These are phyloP conservation scores for Andricus grossulariae DNA, from an alignment of 1,140 invertebrate genomes.

Conservation along the genomic window DNA sequence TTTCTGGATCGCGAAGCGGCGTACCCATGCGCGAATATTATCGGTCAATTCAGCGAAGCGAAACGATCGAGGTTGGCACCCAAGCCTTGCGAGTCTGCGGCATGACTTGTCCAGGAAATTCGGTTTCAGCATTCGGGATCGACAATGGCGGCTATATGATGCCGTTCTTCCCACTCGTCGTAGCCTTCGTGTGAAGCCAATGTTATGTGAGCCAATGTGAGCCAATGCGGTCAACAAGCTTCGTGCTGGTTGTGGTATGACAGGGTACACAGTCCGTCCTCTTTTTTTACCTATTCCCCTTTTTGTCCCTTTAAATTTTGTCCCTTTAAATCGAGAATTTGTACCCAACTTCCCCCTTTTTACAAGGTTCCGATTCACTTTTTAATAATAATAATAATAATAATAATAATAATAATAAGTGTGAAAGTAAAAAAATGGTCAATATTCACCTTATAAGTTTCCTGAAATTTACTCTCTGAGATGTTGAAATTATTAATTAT, in stretches of 20 bases:
- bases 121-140: neutral
- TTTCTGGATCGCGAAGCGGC: neutral
- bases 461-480: too few relatives aligned
- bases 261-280: neutral
- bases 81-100: slow-evolving; percentile 6
- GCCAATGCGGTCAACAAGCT: neutral
- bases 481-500: too few relatives aligned
- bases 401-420: too few relatives aligned
- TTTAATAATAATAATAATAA: too few relatives aligned
- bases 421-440: too few relatives aligned
- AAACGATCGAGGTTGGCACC: slow-evolving; percentile 25
- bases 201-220: too few relatives aligned
- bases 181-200: slow-evolving; percentile 23
- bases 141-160: slow-evolving; percentile 22
- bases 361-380: too few relatives aligned
- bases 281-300: too few relatives aligned
- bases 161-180: neutral
- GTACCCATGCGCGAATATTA: slow-evolving; percentile 24
- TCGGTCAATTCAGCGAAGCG: slow-evolving; percentile 17
- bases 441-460: too few relatives aligned
- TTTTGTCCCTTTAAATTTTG: too few relatives aligned
- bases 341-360: too few relatives aligned
- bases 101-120: slow-evolving; percentile 28
- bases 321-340: too few relatives aligned
- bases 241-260: neutral